Evolutionary conservation across 2,797 vertebrate genomes (phyloP), one percentile per base, ranked within the genome.

Genomic region (Avahi laniger): DNA sequence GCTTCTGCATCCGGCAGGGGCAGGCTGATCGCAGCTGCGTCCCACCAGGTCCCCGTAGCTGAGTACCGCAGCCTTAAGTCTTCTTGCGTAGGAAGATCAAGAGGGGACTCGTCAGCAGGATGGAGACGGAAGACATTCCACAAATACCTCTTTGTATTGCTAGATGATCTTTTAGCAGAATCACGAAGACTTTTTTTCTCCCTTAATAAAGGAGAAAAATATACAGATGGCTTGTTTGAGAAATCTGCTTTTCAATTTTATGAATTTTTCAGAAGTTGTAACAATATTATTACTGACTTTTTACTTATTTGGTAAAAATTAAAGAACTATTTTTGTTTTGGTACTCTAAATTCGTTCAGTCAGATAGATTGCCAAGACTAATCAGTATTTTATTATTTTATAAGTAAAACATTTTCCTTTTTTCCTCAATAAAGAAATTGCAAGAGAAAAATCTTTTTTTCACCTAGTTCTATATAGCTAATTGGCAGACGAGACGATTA

Each of bases 251-350:
- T 93, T 73, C 72, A 91, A 1, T 78, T 93, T 52, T 54, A 70
- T 35, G 48, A 22, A 4, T 61, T 89, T 85, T 93, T 73, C n/a
- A 81, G 61, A 91, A 84, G 50, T 89, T 91, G 28, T 91, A 95
- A 94, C 41, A 89, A 79, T 88, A 79, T 41, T 65, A 95, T 81
- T 86, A 89, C 67, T 88, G 85, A 85, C 69, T 92, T 97, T 97
- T 90, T 92, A 92, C 93, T 79, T 93, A 91, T 30, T 90, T 96
- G 93, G 72, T 92, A 89, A 95, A 95, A 93, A 69, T 69, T 73
- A 84, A 93, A 95, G 67, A 88, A 93, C 46, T 95, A 15, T 89
- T 97, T 96, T 93, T 95, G 57, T 84, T 95, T 94, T 75, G 67
- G 67, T 93, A 73, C 14, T 67, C 67, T 90, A 15, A 93, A 88